Conservation (phyloP, 2,113 vertebrate species). For the Isurus oxyrinchus region DNA sequence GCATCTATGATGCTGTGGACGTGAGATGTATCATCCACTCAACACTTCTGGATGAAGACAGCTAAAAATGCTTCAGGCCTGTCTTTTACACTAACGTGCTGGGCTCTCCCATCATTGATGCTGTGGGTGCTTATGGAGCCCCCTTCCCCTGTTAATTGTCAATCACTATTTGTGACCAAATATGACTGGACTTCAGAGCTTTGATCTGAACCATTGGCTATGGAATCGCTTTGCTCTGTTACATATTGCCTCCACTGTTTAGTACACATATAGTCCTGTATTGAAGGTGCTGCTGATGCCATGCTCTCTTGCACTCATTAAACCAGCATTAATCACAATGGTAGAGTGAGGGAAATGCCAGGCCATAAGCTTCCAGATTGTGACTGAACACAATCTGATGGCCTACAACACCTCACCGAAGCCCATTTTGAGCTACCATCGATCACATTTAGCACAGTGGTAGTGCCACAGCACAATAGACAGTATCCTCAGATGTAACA, state of each 20-base stretch:
- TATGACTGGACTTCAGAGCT: background rate
- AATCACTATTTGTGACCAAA: background rate
- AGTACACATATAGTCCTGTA: background rate
- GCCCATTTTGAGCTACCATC: no score
- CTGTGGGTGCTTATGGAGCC: background rate
- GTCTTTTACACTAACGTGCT: background rate
- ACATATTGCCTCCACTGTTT: background rate
- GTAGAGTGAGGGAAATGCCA: no score
- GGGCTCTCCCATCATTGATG: background rate
- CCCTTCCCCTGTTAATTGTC: background rate
- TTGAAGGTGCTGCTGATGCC: background rate
- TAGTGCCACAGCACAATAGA: no score
- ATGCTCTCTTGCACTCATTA: background rate
- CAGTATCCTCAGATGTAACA: no score
- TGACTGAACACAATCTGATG: no score
- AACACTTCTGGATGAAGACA: background rate
- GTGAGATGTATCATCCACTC: background rate
- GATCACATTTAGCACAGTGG: no score
- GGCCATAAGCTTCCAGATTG: no score
- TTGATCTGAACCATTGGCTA: background rate
- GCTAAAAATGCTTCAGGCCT: no score
- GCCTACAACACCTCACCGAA: no score
- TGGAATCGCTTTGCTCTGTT: background rate
- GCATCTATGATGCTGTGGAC: background rate
- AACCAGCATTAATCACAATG: background rate